phyloP scores from a whole-genome alignment of 1,140 invertebrate genomes.

The Trachymyrmex cornetzi region DNA sequence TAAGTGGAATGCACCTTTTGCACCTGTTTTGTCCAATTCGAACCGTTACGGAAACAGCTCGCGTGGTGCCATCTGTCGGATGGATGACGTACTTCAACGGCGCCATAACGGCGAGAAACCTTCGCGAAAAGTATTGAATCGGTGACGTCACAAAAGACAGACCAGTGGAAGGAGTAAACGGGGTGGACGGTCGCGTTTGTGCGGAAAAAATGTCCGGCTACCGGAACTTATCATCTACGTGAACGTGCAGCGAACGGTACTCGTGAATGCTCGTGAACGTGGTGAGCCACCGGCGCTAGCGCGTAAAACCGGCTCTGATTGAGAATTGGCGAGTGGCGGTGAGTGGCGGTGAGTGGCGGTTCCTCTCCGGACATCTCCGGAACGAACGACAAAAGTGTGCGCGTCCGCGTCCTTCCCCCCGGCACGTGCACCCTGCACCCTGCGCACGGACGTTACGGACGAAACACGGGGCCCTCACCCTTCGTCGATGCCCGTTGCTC shows the following conservation, averaged over 20 bases:
- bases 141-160: slow-evolving; percentile 86
- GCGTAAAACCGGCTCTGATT: no score
- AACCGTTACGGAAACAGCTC: no score
- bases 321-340: not conserved
- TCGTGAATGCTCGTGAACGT: slow-evolving; percentile 3
- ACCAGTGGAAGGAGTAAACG: slow-evolving; percentile 81
- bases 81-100: not conserved
- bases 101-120: slow-evolving; percentile 61
- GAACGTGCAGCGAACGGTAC: slow-evolving; percentile 70
- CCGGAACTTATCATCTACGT: slow-evolving; percentile 79
- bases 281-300: not conserved
- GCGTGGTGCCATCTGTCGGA: slow-evolving; percentile 61
- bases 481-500: not conserved
- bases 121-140: slow-evolving; percentile 86
- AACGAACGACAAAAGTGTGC: slow-evolving; percentile 9
- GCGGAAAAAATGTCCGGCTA: slow-evolving; percentile 83
- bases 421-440: slow-evolving; percentile 66
- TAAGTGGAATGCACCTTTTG: no score
- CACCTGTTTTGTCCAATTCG: no score
- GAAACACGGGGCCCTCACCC: not conserved
- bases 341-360: not conserved
- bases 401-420: not conserved
- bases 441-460: no score
- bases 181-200: slow-evolving; percentile 76
- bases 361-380: not conserved